Conservation (phyloP, 1,140 invertebrate species). For the Calycopis cecrops region DNA sequence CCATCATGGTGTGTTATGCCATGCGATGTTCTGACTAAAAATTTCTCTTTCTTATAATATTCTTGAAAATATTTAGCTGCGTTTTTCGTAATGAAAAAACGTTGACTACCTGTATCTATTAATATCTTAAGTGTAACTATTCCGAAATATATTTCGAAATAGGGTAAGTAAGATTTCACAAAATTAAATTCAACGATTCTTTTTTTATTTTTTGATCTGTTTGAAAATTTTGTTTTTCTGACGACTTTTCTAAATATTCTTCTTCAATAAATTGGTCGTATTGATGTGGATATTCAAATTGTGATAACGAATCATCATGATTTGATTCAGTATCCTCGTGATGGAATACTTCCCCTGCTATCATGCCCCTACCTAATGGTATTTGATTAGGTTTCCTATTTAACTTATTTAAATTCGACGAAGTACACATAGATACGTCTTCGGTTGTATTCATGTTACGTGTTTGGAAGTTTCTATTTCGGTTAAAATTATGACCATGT, state of each 20-base stretch:
- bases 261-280: not conserved
- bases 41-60: conserved; percentile 16
- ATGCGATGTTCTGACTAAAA: conserved; percentile 15
- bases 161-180: conserved; percentile 24
- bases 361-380: not conserved
- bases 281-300: not conserved
- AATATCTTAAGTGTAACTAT: conserved; percentile 21
- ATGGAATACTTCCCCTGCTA: not conserved
- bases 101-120: conserved; percentile 23
- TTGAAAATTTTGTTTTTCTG: conserved; percentile 17
- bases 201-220: not conserved
- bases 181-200: conserved; percentile 22
- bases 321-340: not conserved
- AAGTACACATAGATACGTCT: not conserved
- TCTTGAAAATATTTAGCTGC: conserved; percentile 16
- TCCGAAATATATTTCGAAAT: conserved; percentile 21
- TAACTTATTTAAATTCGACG: not conserved
- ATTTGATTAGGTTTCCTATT: not conserved
- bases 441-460: not conserved
- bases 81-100: conserved; percentile 21
- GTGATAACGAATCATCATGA: not conserved
- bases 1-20: conserved; percentile 4
- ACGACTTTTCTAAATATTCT: not conserved
- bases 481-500: not conserved
- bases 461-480: conserved; percentile 1